Evolutionary conservation across 2,888 invertebrate species (phyloP), one percentile per base, ranked within the genome.

Genomic region (Nemotelus pantherinus): DNA sequence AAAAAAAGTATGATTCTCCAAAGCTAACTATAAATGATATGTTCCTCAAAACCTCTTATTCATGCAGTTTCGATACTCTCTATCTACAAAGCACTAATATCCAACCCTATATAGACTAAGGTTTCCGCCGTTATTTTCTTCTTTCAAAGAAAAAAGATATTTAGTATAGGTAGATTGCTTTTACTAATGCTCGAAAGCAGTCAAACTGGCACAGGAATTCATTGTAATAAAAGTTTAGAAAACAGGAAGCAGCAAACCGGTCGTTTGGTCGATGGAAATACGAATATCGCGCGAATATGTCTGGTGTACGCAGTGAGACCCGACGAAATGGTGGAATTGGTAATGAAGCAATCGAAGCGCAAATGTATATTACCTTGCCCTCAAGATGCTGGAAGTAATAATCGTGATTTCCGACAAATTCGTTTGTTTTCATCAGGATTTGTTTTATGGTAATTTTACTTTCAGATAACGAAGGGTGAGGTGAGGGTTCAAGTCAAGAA

Each of bases 381-480:
- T 45, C 58, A 77, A 77, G 44, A 57, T 70, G 80, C 79, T 78
- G 80, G 80, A 81, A 81, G 80, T 82, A 82, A 81, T 81, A 80
- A 80, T 80, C 77, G 63, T 79, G 72, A 77, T 77, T 79, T 79
- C 76, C 78, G 39, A 70, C 50, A 75, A 45, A 78, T 77, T 70
- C 75, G 80, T 81, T 81, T 81, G 81, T 80, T 81, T 82, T 81
- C 81, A 80, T 80, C 79, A 80, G 80, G 77, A 82, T 81, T 79
- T 78, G 78, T 80, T 81, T 77, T 81, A 57, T 57, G 44, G 44
- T 57, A 71, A 71, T 57, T 55, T 71, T 44, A 57, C 53, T 53
- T 6, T 25, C 25, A 25, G 25, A 25, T 25, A 25, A 25, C 25
- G 25, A 53, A 53, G 10, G 53, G 53, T 53, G 53, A 53, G 25